phyloP scores from a whole-genome alignment of 2,888 invertebrate species.

The Eumacrocentrus americanus region DNA sequence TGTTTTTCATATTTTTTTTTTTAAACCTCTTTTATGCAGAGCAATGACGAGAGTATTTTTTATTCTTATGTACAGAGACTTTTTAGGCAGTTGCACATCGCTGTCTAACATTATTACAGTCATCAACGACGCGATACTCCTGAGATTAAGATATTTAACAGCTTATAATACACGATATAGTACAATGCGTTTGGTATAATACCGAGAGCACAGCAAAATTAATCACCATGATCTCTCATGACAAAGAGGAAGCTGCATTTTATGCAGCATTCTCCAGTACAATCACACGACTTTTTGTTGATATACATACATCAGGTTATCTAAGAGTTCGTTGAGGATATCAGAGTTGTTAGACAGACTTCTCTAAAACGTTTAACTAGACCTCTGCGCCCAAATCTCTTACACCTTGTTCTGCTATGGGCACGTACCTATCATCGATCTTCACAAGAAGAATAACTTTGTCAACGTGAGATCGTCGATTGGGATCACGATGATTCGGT shows the following conservation, averaged over 20 bases:
- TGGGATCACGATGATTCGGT: slow-evolving; percentile 88
- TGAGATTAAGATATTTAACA: slow-evolving; percentile 28
- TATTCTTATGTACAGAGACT: slow-evolving; percentile 27
- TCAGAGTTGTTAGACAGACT: neutral
- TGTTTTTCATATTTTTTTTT: neutral
- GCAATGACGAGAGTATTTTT: slow-evolving; percentile 17
- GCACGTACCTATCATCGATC: slow-evolving; percentile 91
- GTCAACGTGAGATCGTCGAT: slow-evolving; percentile 89
- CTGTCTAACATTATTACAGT: neutral
- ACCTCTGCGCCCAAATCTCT: slow-evolving; percentile 77
- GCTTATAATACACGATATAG: slow-evolving; percentile 47
- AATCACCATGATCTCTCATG: slow-evolving; percentile 5
- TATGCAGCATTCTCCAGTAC: slow-evolving; percentile 3
- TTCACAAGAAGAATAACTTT: slow-evolving; percentile 90
- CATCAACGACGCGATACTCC: slow-evolving; percentile 24
- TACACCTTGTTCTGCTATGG: slow-evolving; percentile 89
- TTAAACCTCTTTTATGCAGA: neutral
- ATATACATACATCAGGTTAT: neutral
- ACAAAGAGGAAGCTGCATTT: neutral
- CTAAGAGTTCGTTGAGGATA: neutral
- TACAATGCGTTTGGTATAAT: slow-evolving; percentile 44
- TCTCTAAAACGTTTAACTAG: slow-evolving; percentile 36
- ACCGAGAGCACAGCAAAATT: slow-evolving; percentile 21
- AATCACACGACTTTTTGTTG: slow-evolving; percentile 19
- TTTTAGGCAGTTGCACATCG: neutral